Conservation (phyloP, 2,888 invertebrate genomes). For the Hermaeophaga mercurialis region DNA sequence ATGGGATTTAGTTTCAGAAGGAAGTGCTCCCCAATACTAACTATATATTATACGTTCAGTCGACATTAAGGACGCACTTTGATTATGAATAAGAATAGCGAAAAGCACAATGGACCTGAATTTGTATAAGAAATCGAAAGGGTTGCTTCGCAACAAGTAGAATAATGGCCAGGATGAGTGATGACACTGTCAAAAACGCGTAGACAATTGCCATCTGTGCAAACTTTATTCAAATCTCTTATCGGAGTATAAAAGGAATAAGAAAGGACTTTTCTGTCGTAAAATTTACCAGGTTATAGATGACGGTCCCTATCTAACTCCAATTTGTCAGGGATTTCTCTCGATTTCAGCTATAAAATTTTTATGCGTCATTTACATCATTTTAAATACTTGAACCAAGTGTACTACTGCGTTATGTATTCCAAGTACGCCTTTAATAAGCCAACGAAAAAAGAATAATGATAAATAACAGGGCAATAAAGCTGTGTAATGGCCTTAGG, state of each 20-base stretch:
- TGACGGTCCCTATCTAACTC: neutral
- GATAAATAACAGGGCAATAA: too few species aligned
- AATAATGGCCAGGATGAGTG: conserved; percentile 48
- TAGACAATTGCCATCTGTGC: conserved; percentile 38
- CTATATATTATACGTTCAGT: conserved; percentile 40
- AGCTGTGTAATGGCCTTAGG: neutral
- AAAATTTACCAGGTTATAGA: conserved; percentile 10
- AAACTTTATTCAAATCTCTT: conserved; percentile 32
- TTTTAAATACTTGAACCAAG: too few species aligned
- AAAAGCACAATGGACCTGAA: conserved; percentile 49
- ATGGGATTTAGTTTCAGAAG: conserved; percentile 44
- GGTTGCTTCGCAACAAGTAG: conserved; percentile 39
- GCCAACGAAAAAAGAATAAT: too few species aligned
- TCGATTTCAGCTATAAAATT: neutral
- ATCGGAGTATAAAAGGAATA: conserved; percentile 8
- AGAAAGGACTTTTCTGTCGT: conserved; percentile 15
- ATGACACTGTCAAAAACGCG: conserved; percentile 47
- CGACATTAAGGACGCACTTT: conserved; percentile 43
- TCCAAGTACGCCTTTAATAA: too few species aligned
- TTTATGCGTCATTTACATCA: neutral
- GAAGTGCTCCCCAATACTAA: conserved; percentile 26
- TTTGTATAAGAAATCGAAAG: conserved; percentile 52
- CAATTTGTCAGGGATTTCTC: conserved; percentile 3
- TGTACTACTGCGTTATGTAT: too few species aligned
- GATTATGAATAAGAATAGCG: conserved; percentile 49